Conservation (phyloP, 2,113 vertebrate species). For the Dicrurus megarhynchus region DNA sequence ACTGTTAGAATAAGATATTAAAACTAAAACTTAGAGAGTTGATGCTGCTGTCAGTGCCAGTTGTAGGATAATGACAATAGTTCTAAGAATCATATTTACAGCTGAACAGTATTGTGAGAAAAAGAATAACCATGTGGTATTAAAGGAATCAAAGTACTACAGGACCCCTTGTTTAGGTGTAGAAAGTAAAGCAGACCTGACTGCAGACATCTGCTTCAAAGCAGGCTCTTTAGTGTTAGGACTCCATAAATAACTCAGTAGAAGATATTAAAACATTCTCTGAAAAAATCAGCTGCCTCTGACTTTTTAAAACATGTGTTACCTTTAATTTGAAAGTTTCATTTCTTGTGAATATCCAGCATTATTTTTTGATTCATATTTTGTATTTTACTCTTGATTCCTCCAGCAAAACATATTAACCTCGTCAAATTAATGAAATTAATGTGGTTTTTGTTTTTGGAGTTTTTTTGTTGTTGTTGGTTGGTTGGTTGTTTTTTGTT, state of each 20-base stretch:
- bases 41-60: background rate
- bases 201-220: background rate
- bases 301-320: background rate
- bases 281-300: background rate
- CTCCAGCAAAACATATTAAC: background rate
- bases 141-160: background rate
- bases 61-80: background rate
- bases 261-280: background rate
- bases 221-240: background rate
- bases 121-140: background rate
- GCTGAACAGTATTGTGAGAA: background rate
- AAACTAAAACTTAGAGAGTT: background rate
- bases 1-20: background rate
- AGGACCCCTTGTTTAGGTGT: background rate
- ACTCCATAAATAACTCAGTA: background rate
- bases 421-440: background rate
- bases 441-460: background rate
- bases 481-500: background rate
- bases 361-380: background rate
- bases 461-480: background rate
- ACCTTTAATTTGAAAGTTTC: background rate
- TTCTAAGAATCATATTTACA: background rate
- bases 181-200: background rate
- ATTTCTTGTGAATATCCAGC: background rate
- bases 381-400: background rate